phyloP scores from a whole-genome alignment of 2,113 vertebrate genomes.

The Climacteris rufus region DNA sequence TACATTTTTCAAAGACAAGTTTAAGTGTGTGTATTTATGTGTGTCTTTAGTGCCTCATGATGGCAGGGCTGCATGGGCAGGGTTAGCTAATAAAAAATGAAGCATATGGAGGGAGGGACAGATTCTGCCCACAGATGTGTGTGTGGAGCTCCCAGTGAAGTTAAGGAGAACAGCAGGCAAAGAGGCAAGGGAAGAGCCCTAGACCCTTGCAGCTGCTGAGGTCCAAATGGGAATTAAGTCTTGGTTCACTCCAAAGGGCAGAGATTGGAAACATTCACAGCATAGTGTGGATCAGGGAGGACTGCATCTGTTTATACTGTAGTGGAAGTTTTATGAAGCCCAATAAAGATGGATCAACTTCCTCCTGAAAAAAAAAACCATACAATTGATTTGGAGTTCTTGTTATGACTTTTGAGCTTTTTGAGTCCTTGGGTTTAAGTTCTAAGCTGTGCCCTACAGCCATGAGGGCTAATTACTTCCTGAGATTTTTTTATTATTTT shows the following conservation, averaged over 20 bases:
- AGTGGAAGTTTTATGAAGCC: constrained; percentile 31
- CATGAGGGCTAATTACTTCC: neutral
- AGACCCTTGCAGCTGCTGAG: neutral
- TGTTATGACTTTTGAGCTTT: neutral
- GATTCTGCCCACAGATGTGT: neutral
- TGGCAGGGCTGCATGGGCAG: constrained; percentile 22
- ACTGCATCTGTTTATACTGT: neutral
- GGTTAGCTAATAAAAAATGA: constrained; percentile 26
- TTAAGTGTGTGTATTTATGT: neutral
- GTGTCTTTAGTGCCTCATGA: constrained; percentile 17
- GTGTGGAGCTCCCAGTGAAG: neutral
- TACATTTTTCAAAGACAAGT: constrained; percentile 50
- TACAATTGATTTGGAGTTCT: neutral
- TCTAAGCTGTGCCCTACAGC: neutral
- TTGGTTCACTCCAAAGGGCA: neutral
- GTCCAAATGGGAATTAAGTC: neutral
- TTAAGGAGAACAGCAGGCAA: neutral
- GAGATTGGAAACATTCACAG: neutral
- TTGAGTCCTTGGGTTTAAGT: neutral
- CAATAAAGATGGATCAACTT: constrained; percentile 4
- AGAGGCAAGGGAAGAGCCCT: neutral
- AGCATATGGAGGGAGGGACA: neutral
- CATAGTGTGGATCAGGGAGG: neutral
- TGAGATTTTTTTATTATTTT: constrained; percentile 1
- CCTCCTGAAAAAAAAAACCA: neutral